Evolutionary conservation across 2,113 vertebrate species (phyloP), one percentile per base, ranked within the genome.

Genomic region (Cinclus mexicanus): DNA sequence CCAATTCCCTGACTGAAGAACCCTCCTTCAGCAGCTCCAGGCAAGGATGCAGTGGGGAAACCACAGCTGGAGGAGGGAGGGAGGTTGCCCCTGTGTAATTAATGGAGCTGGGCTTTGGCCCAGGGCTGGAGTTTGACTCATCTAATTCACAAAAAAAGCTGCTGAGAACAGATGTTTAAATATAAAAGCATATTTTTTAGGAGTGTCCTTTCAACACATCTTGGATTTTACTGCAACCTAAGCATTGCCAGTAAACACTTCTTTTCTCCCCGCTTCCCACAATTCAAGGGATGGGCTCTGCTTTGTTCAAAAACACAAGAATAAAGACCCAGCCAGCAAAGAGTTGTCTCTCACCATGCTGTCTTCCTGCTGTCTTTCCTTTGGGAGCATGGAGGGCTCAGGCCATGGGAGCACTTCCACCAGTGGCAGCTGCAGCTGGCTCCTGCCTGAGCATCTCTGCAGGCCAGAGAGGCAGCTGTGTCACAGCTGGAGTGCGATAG

Each of bases 121-220:
- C 59, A 65, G 71, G 33, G n/a, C 84, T 79, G 49, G 41, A 56
- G 46, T 77, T 94, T 89, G 47, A 93, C 84, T 95, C 91, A 95
- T 67, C 59, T 67, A 84, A 87, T 84, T 88, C 68, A 52, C 19
- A 78, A 56, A 90, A 90, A 90, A 60, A 8, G 9, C 23, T 92
- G 76, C 83, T 93, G 69, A 96, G 78, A 94, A 72, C 70, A 95
- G 44, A 71, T 71, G 35, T 85, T 97, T 90, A 89, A 82, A 83
- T 71, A 84, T 52, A 84, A 95, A 95, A 82, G 31, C 15, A 64
- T 50, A 49, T 53, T 47, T 69, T 93, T 95, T 70, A 83, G 65
- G 61, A 85, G 49, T 61, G 64, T 77, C 35, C 60, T 92, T 93
- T 93, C 70, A 87, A 89, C 18, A 69, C 49, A 6, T 75, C 70